Percentiles rank a stretch among this genome's conserved stretches.
These are phyloP conservation scores for Stictocephala bisonia DNA, from an alignment of 2,888 invertebrate species.

Conservation along the genomic window DNA sequence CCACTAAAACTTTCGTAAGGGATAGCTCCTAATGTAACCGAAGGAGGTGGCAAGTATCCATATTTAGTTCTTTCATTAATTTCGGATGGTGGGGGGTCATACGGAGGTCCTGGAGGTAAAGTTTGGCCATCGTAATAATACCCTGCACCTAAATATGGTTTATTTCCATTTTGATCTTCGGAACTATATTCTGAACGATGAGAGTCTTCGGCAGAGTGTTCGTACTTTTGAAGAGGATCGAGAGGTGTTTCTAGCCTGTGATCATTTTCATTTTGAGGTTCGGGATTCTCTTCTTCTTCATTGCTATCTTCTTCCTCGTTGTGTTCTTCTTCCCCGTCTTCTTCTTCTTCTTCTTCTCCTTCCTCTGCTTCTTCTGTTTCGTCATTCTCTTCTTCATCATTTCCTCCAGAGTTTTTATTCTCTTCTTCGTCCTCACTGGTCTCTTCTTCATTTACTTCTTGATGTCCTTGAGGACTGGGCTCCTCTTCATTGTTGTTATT, in stretches of 20 bases:
- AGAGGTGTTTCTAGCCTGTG: neutral
- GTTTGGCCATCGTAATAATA: constrained; percentile 12
- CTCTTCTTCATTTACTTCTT: neutral
- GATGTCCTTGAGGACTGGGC: neutral
- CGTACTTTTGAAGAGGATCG: neutral
- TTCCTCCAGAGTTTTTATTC: neutral
- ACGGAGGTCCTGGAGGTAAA: constrained; percentile 27
- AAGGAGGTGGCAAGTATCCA: constrained; percentile 22
- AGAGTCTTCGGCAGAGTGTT: neutral
- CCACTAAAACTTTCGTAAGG: constrained; percentile 1
- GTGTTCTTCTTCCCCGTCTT: constrained; percentile 15
- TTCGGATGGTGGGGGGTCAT: neutral
- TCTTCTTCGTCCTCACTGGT: constrained; percentile 5
- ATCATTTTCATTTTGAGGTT: neutral
- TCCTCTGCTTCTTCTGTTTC: constrained; percentile 16
- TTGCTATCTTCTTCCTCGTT: constrained; percentile 22
- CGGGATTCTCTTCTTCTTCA: neutral
- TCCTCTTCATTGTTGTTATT: constrained; percentile 6
- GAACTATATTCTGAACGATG: neutral
- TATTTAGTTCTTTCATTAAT: neutral
- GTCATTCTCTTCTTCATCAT: constrained; percentile 18
- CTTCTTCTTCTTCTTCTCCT: constrained; percentile 22
- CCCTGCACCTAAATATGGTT: neutral
- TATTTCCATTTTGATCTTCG: neutral
- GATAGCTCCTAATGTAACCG: neutral